Conservation (phyloP, 2,113 vertebrate species). For the Rafetus swinhoei region DNA sequence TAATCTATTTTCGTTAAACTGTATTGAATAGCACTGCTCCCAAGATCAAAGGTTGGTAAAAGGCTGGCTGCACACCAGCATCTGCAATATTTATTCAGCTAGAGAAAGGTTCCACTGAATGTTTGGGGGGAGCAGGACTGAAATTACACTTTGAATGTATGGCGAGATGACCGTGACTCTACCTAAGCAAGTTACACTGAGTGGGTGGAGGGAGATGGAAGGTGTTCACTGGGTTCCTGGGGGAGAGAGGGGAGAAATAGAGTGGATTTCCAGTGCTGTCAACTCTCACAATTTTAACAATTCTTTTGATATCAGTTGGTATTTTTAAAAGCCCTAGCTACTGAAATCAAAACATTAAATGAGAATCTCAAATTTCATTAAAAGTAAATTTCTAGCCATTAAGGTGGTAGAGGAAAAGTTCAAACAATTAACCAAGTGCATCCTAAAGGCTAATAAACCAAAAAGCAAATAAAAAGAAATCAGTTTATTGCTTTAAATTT, state of each 20-base stretch:
- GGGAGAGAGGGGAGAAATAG: background rate
- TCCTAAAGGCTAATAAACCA: background rate
- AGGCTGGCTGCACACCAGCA: background rate
- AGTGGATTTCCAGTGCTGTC: background rate
- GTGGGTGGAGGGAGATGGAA: background rate
- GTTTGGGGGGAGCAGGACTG: too few relatives aligned
- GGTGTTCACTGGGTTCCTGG: background rate
- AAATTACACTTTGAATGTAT: background rate
- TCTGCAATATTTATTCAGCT: background rate
- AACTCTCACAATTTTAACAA: background rate
- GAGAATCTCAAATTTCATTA: background rate
- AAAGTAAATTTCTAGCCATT: background rate
- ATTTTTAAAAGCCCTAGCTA: background rate
- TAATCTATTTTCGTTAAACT: fast-evolving
- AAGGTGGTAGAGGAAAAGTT: background rate
- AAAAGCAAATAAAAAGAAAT: background rate
- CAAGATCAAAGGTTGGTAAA: background rate
- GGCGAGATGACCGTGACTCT: background rate
- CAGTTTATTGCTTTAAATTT: background rate
- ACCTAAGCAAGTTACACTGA: background rate
- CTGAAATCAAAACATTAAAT: background rate
- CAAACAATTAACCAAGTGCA: background rate
- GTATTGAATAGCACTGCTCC: fast-evolving
- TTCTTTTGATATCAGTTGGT: background rate
- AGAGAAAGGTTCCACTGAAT: background rate